phyloP scores from a whole-genome alignment of 2,888 invertebrate species.

The Boloria euphrosyne region DNA sequence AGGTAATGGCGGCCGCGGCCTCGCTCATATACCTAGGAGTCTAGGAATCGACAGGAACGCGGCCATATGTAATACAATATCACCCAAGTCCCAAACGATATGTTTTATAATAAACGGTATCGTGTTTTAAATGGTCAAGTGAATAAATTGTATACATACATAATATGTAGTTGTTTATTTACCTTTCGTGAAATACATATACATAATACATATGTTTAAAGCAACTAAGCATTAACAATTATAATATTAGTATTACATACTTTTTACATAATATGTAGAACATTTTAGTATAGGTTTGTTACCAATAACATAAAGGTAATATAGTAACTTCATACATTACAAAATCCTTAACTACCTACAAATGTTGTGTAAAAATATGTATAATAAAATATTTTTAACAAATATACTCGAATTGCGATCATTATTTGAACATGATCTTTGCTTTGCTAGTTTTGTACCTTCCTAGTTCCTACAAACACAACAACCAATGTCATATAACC shows the following conservation, averaged over 20 bases:
- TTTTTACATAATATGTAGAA: no score
- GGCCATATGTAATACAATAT: not conserved
- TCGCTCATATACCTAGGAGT: not conserved
- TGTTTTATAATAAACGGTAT: constrained; percentile 25
- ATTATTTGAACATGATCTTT: no score
- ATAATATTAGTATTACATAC: no score
- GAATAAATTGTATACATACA: constrained; percentile 33
- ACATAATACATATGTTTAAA: not conserved
- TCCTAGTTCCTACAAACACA: no score
- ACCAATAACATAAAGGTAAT: no score
- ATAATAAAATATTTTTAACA: no score
- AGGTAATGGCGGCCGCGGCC: not conserved
- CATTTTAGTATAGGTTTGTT: no score
- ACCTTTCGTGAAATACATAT: constrained; percentile 8
- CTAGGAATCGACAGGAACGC: not conserved
- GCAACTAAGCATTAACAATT: no score
- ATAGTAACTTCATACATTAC: not conserved
- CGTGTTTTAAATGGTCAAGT: constrained; percentile 25
- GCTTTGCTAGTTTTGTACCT: no score
- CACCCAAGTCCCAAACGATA: not conserved
- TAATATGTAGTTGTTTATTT: constrained; percentile 22
- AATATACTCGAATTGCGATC: no score
- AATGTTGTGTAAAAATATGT: not conserved
- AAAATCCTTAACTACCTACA: not conserved
- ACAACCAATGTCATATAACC: no score